Base-by-base conservation (phyloP, 2,113 vertebrate species). In the Seriola dumerili region DNA sequence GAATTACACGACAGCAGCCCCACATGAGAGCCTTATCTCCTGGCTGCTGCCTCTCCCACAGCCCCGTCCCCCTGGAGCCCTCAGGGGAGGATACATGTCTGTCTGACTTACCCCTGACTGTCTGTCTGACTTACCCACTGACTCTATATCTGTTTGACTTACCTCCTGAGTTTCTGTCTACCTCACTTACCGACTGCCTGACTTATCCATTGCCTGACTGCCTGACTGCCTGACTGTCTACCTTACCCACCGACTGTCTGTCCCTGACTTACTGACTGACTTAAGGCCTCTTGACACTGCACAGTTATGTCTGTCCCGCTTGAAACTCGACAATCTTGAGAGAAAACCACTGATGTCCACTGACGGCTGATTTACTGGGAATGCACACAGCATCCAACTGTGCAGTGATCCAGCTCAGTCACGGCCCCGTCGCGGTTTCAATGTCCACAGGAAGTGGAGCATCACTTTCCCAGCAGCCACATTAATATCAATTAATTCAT, bases 11-110 rank as follows among this genome's bases (percentile, higher is more conserved):
- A 94, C 88, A 89, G 81, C 65, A 92, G 91, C 87, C 91, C 92
- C 93, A 93, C 87, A 83, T 85, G 92, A 92, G 86, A 92, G 94
- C 79, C 94, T 96, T 95, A 93, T 95, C 94, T 96, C 72, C 89
- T 92, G 76, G 78, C 90, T 89, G 83, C 91, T 83, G 94, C 75
- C 88, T 90, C 88, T 93, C 89, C 78, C 62, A 61, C 75, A 88
- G 48, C 80, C 74, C 72, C 80, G 72, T 75, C 59, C 68, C 84
- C 69, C 84, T 75, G 66, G 44, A 89, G 82, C 61, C 82, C 84
- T 65, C 19, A 58, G 85, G 85, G 80, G 79, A 85, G 89, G 88
- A 89, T 86, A 66, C 88, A 84, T 62, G 87, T 89, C 90, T 80
- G 58, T 86, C 72, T 80, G 85, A 87, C 88, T 90, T 89, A 85